Conservation (phyloP, 2,888 invertebrate genomes). For the Schizotus pectinicornis region DNA sequence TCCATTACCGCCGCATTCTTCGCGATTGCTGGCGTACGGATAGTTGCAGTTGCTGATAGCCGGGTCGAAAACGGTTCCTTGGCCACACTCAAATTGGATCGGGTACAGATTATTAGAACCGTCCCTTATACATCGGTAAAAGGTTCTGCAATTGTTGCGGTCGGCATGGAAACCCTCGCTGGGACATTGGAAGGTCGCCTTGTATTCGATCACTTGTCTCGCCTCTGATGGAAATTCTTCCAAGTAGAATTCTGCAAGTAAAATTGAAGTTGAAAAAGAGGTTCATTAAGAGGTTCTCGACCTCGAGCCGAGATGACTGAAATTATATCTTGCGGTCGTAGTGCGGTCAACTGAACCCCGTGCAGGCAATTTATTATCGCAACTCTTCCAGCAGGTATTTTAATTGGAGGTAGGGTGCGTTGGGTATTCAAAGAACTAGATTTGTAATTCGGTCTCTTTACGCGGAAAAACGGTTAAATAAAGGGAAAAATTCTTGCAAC, state of each 20-base stretch:
- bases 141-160: slow-evolving; percentile 69
- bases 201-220: slow-evolving; percentile 5
- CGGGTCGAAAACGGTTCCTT: slow-evolving; percentile 77
- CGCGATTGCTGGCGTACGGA: slow-evolving; percentile 70
- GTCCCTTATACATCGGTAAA: slow-evolving; percentile 76
- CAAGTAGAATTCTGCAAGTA: background rate
- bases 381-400: slow-evolving; percentile 14
- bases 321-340: slow-evolving; percentile 9
- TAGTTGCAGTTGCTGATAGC: slow-evolving; percentile 72
- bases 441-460: too few species aligned
- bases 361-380: slow-evolving; percentile 18
- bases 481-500: slow-evolving; percentile 1
- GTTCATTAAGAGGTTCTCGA: too few species aligned
- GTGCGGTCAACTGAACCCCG: background rate
- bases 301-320: too few species aligned
- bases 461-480: too few species aligned
- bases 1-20: slow-evolving; percentile 70
- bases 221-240: slow-evolving; percentile 3
- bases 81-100: slow-evolving; percentile 74
- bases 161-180: slow-evolving; percentile 73
- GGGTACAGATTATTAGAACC: slow-evolving; percentile 64
- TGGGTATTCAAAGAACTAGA: too few species aligned
- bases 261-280: background rate
- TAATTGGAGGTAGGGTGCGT: slow-evolving; percentile 15
- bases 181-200: slow-evolving; percentile 33